Evolutionary conservation across 2,888 invertebrate genomes (phyloP).

Genomic region (Meloe dianella): DNA sequence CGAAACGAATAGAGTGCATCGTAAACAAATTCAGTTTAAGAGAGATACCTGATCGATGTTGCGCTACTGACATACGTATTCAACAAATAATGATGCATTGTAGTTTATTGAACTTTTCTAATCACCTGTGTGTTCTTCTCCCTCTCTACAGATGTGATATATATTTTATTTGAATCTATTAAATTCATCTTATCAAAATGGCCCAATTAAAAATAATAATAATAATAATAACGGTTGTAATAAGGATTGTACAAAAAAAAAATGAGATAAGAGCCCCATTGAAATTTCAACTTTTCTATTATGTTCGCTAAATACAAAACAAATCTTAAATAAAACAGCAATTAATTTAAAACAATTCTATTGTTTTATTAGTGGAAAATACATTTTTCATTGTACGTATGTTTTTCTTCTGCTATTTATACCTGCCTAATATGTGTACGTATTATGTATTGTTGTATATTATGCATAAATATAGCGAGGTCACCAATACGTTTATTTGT

Average conservation of each 20-base stretch:
- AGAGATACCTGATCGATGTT: neutral
- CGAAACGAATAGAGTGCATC: too few species aligned
- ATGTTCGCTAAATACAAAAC: neutral
- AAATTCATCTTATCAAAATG: conserved; percentile 4
- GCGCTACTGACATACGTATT: conserved; percentile 3
- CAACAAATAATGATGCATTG: conserved; percentile 25
- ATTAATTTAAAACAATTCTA: conserved; percentile 8
- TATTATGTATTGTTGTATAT: neutral
- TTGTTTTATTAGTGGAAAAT: neutral
- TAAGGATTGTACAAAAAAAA: neutral
- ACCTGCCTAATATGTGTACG: neutral
- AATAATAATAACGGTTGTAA: neutral
- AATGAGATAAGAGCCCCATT: neutral
- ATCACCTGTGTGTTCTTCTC: neutral
- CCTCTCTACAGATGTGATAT: too few species aligned
- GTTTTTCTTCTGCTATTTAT: neutral
- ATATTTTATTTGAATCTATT: neutral
- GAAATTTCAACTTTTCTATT: conserved; percentile 5
- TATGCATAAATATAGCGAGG: neutral
- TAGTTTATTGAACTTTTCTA: conserved; percentile 28
- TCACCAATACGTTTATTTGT: neutral
- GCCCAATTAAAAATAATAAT: neutral
- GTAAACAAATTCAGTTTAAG: too few species aligned
- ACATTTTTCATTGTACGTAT: neutral
- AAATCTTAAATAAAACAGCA: neutral